Evolutionary conservation across 2,888 invertebrate species (phyloP).

Genomic region (Scaptomyza reducta): DNA sequence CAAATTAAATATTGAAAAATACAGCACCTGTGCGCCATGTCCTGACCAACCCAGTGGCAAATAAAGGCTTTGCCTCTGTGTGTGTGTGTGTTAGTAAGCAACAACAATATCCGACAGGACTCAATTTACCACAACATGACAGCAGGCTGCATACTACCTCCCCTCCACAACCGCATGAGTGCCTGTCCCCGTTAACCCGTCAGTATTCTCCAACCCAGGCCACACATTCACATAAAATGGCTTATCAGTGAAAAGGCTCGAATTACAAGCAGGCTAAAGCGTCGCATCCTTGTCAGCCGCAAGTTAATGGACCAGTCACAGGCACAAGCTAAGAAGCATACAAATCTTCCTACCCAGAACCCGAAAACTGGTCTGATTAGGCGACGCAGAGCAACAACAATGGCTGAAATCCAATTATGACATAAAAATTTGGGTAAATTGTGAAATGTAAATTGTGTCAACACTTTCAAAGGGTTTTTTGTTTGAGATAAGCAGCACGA

Average conservation of each 20-base stretch:
- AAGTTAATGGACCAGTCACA: constrained; percentile 48
- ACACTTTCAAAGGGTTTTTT: constrained; percentile 54
- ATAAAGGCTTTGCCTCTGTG: constrained; percentile 13
- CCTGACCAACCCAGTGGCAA: constrained; percentile 20
- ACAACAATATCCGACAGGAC: constrained; percentile 65
- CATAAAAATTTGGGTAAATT: constrained; percentile 77
- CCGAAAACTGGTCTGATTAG: constrained; percentile 38
- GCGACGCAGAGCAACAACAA: constrained; percentile 53
- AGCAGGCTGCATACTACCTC: background rate
- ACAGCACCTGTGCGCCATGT: constrained; percentile 17
- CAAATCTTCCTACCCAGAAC: background rate
- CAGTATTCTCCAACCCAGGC: constrained; percentile 13
- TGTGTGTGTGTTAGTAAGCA: constrained; percentile 19
- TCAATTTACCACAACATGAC: constrained; percentile 65
- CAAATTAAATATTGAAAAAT: constrained; percentile 53
- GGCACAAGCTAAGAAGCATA: constrained; percentile 29
- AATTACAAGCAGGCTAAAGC: constrained; percentile 58
- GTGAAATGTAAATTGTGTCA: constrained; percentile 74
- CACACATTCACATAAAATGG: constrained; percentile 60
- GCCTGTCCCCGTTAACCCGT: background rate
- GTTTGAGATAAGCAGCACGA: constrained; percentile 53
- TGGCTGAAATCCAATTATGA: constrained; percentile 73
- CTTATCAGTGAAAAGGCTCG: constrained; percentile 71
- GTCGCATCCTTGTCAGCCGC: constrained; percentile 32
- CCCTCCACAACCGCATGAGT: too few relatives aligned